Conservation (phyloP, 2,113 vertebrate species). For the Mesembrinibis cayennensis region DNA sequence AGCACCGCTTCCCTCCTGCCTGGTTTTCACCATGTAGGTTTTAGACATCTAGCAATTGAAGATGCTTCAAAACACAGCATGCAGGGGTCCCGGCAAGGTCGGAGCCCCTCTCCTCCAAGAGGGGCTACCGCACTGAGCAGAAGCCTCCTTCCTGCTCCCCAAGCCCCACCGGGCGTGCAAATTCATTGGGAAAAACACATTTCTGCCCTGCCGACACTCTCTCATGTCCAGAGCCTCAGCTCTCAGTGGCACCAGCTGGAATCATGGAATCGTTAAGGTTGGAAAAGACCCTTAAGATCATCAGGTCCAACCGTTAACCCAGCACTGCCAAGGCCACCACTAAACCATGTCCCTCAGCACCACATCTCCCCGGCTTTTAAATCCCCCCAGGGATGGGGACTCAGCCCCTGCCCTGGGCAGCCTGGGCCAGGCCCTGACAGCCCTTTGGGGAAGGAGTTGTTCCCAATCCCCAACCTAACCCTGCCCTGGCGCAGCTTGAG, state of each 20-base stretch:
- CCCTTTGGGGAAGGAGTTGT: too few species aligned
- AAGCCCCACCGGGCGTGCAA: accelerated
- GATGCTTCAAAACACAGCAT: background rate
- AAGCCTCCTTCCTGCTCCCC: background rate
- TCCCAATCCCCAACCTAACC: too few species aligned
- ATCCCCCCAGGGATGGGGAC: too few species aligned
- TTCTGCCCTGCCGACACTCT: background rate
- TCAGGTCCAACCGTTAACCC: too few species aligned
- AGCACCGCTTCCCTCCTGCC: background rate
- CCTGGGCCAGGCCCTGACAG: too few species aligned
- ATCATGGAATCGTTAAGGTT: too few species aligned
- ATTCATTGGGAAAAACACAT: background rate
- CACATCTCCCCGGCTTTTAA: too few species aligned
- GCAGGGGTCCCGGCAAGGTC: background rate
- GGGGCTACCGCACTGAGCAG: background rate
- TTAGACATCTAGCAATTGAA: background rate
- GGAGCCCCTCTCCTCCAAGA: background rate
- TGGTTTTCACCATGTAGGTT: accelerated
- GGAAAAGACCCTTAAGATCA: too few species aligned
- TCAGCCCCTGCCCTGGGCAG: too few species aligned
- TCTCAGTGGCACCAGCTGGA: background rate
- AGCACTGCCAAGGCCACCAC: too few species aligned
- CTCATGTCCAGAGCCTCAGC: background rate
- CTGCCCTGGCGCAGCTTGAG: too few species aligned
- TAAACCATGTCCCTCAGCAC: too few species aligned